Conservation (phyloP, 2,113 vertebrate species). For the Tetraodon nigroviridis region DNA sequence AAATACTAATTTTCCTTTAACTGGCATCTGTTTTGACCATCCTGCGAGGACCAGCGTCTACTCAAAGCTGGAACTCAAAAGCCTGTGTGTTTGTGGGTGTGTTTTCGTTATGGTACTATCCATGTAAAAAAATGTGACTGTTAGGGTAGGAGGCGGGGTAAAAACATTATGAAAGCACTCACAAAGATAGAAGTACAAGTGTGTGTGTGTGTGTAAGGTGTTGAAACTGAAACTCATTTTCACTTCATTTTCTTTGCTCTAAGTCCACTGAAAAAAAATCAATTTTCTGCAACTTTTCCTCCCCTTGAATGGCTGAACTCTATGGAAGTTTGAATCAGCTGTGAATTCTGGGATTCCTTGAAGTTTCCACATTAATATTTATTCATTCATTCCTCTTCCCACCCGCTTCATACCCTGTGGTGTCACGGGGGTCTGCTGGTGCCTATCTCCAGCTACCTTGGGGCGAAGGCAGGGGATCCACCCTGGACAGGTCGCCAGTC, state of each 20-base stretch:
- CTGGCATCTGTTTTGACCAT: slow-evolving; percentile 4
- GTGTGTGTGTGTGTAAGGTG: too few relatives aligned
- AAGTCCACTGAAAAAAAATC: slow-evolving; percentile 1
- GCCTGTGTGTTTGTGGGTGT: background rate
- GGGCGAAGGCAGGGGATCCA: too few relatives aligned
- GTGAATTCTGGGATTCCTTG: background rate
- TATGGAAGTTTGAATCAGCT: background rate
- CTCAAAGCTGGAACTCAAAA: slow-evolving; percentile 8
- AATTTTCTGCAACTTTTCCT: background rate
- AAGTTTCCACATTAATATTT: background rate
- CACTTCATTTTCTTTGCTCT: slow-evolving; percentile 8
- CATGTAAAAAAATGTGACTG: too few relatives aligned
- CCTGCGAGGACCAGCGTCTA: slow-evolving; percentile 9
- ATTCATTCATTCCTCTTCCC: too few relatives aligned
- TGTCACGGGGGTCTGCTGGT: too few relatives aligned
- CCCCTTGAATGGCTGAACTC: background rate
- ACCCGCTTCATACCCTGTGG: too few relatives aligned
- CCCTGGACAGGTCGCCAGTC: too few relatives aligned
- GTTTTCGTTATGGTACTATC: background rate
- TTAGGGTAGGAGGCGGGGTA: too few relatives aligned
- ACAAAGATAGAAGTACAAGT: too few relatives aligned
- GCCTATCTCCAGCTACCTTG: too few relatives aligned
- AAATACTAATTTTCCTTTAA: slow-evolving; percentile 1
- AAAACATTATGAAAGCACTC: too few relatives aligned
- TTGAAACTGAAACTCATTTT: slow-evolving; percentile 5